Conservation (phyloP, 2,113 vertebrate species). For the Orcinus orca region DNA sequence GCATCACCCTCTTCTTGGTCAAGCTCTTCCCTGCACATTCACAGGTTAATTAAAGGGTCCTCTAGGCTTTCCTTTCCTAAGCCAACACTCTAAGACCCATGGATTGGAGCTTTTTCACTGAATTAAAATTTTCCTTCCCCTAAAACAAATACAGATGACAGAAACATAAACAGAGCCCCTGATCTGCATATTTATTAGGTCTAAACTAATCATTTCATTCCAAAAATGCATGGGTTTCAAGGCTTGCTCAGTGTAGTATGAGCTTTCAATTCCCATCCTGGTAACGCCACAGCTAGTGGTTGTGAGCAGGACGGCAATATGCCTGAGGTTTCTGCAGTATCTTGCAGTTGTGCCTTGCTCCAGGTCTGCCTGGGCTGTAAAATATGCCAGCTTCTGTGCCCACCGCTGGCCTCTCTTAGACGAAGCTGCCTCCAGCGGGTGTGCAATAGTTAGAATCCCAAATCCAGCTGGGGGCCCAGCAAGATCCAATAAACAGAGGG, state of each 20-base stretch:
- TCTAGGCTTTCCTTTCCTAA: not conserved
- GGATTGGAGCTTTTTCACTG: not conserved
- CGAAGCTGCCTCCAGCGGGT: no score
- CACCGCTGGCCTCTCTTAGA: not conserved
- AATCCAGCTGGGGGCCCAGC: not conserved
- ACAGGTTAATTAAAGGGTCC: not conserved
- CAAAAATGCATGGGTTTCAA: not conserved
- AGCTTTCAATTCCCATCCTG: not conserved
- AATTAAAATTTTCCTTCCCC: slow-evolving; percentile 15
- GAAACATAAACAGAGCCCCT: not conserved
- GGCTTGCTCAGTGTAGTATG: not conserved
- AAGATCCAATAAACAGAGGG: not conserved
- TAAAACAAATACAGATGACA: slow-evolving; percentile 14
- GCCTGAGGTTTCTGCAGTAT: not conserved
- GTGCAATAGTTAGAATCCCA: not conserved
- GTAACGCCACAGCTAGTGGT: not conserved
- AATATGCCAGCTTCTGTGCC: not conserved
- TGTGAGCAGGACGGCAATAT: not conserved
- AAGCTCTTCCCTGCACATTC: not conserved
- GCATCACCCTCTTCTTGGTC: not conserved
- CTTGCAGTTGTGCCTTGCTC: not conserved
- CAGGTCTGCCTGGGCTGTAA: not conserved
- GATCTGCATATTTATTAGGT: slow-evolving; percentile 38
- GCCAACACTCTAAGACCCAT: not conserved
- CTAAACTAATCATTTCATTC: slow-evolving; percentile 3